Evolutionary conservation across 2,888 invertebrate genomes (phyloP).

Genomic region (Sarcophaga variegata): DNA sequence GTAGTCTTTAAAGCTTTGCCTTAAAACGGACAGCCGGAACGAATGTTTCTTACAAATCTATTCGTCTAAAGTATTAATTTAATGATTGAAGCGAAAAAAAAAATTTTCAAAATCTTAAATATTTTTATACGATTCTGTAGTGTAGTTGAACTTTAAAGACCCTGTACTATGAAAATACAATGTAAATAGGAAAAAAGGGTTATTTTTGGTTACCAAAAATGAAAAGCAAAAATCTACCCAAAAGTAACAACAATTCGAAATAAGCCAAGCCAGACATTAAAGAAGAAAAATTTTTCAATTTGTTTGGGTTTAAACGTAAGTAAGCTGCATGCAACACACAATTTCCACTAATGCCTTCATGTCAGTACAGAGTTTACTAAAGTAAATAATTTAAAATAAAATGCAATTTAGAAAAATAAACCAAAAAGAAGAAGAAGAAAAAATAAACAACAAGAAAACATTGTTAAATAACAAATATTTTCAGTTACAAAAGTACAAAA

Average conservation of each 20-base stretch:
- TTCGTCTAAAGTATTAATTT: too few species aligned
- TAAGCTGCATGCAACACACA: slow-evolving; percentile 49
- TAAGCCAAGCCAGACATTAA: slow-evolving; percentile 19
- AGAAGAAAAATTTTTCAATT: slow-evolving; percentile 45
- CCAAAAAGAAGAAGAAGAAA: neutral
- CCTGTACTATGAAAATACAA: neutral
- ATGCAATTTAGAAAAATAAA: neutral
- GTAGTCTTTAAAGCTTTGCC: too few species aligned
- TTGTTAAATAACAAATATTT: slow-evolving; percentile 3
- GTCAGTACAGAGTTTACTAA: slow-evolving; percentile 12
- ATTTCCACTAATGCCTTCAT: slow-evolving; percentile 44
- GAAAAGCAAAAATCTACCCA: neutral
- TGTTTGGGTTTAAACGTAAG: slow-evolving; percentile 50
- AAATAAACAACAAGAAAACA: neutral
- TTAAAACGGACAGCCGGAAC: too few species aligned
- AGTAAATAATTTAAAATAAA: slow-evolving; percentile 19
- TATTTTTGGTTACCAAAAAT: neutral
- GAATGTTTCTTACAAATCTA: too few species aligned
- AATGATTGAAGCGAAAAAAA: too few species aligned
- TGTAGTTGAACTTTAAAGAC: too few species aligned
- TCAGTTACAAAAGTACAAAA: neutral
- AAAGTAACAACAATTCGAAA: neutral
- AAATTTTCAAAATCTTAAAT: too few species aligned
- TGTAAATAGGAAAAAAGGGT: neutral
- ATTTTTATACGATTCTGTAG: too few species aligned